Evolutionary conservation across 2,797 vertebrate species (phyloP).

Genomic region (Falco rusticolus): DNA sequence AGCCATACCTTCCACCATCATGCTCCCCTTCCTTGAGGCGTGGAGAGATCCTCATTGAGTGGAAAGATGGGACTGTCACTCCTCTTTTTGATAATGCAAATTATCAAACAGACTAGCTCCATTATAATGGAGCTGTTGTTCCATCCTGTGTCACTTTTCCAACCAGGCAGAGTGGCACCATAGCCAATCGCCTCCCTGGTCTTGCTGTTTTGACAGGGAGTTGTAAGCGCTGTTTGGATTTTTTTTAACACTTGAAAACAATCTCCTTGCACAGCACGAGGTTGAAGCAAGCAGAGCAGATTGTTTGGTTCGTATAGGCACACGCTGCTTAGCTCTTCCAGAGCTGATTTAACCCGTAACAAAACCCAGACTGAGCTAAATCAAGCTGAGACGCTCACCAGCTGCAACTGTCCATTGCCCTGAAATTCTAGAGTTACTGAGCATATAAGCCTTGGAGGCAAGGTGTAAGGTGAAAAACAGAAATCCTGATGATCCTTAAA

Average conservation of each 20-base stretch:
- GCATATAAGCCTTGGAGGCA: not conserved
- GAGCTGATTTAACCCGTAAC: not conserved
- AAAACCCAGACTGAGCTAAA: not conserved
- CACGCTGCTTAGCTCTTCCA: conserved; percentile 2
- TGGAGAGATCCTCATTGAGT: conserved; percentile 88
- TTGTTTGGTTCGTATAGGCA: not conserved
- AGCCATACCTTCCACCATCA: conserved; percentile 46
- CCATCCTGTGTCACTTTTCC: not conserved
- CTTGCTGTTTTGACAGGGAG: not conserved
- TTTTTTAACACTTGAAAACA: conserved; percentile 14
- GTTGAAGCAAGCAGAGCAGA: not conserved
- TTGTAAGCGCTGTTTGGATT: not conserved
- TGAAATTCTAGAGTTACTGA: not conserved
- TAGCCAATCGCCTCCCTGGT: not conserved
- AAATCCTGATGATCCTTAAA: not conserved
- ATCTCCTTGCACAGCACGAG: not conserved
- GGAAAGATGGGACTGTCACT: conserved; percentile 88
- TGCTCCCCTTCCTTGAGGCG: conserved; percentile 76
- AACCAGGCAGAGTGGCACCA: not conserved
- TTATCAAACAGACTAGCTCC: conserved; percentile 39
- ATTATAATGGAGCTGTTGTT: not conserved
- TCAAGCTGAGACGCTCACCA: not conserved
- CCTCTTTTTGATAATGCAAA: conserved; percentile 80
- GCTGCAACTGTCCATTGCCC: not conserved
- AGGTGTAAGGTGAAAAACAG: not conserved